A percentile compares a stretch with the other conserved stretches of the same genome.
phyloP scores from a whole-genome alignment of 2,113 vertebrate species.

The Indicator indicator region DNA sequence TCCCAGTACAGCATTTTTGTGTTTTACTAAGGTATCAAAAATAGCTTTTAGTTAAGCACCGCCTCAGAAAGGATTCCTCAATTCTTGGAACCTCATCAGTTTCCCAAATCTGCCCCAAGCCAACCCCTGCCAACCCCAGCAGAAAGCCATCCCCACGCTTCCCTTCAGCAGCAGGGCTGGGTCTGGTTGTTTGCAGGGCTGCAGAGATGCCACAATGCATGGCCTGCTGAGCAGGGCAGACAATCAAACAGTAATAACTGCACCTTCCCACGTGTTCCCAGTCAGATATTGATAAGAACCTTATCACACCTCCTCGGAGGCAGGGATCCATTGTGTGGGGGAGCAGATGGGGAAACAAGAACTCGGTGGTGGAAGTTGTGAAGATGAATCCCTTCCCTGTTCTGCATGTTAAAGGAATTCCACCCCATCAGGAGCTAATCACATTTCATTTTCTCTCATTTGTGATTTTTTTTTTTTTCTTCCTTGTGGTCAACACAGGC shows the following conservation, averaged over 20 bases:
- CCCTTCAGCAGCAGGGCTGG: not conserved
- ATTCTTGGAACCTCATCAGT: conserved; percentile 40
- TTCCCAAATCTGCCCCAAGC: conserved; percentile 30
- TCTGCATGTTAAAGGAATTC: conserved; percentile 69
- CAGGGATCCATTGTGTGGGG: conserved; percentile 34
- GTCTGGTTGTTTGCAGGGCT: not conserved
- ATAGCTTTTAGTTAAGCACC: conserved; percentile 48
- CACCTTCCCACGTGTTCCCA: conserved; percentile 15
- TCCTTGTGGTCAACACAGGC: conserved; percentile 67
- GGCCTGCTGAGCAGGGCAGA: not conserved
- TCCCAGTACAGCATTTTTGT: not conserved
- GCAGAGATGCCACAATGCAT: not conserved
- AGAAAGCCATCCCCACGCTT: not conserved
- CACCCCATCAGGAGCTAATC: conserved; percentile 77
- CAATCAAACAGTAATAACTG: not conserved
- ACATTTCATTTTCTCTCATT: conserved; percentile 73
- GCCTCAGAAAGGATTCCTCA: conserved; percentile 37
- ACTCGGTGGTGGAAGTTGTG: conserved; percentile 41
- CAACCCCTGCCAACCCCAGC: not conserved
- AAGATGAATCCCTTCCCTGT: conserved; percentile 59
- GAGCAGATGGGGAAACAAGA: not conserved
- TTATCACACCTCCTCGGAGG: conserved; percentile 36
- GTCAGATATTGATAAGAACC: conserved; percentile 48
- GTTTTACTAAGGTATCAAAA: conserved; percentile 15
- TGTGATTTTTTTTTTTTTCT: not conserved